Evolutionary conservation across 2,888 invertebrate genomes (phyloP).

Genomic region (Euproctis similis): DNA sequence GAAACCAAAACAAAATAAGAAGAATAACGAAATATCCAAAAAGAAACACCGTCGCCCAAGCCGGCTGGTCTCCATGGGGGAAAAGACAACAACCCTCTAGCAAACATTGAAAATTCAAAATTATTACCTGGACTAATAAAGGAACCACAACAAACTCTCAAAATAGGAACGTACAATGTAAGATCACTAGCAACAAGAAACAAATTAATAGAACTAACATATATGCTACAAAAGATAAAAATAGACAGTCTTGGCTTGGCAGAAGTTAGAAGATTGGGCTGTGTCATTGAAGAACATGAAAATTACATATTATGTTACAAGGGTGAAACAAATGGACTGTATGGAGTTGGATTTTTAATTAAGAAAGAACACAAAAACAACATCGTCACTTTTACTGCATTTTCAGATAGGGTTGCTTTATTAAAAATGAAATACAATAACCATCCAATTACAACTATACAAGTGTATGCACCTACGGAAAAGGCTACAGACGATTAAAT

Average conservation of each 20-base stretch:
- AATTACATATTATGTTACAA: slow-evolving; percentile 1
- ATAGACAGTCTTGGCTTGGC: not conserved
- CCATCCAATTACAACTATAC: not conserved
- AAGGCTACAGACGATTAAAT: not conserved
- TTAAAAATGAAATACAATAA: not conserved
- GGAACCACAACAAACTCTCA: no score
- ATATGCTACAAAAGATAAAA: no score
- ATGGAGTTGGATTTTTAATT: no score
- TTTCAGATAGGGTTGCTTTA: slow-evolving; percentile 1
- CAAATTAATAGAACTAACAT: not conserved
- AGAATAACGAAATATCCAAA: not conserved
- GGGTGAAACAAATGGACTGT: not conserved
- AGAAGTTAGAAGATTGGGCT: not conserved
- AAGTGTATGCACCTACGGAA: not conserved
- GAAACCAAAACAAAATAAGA: not conserved
- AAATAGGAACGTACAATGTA: not conserved
- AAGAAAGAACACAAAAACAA: no score
- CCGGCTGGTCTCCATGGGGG: no score
- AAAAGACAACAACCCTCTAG: no score
- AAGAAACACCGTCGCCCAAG: not conserved
- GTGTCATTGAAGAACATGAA: not conserved
- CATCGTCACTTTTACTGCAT: no score
- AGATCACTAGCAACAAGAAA: not conserved
- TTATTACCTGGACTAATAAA: no score
- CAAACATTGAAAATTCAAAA: no score